These are phyloP conservation scores for Prunella strophiata DNA, from an alignment of 2,797 vertebrate genomes.

Conservation along the genomic window DNA sequence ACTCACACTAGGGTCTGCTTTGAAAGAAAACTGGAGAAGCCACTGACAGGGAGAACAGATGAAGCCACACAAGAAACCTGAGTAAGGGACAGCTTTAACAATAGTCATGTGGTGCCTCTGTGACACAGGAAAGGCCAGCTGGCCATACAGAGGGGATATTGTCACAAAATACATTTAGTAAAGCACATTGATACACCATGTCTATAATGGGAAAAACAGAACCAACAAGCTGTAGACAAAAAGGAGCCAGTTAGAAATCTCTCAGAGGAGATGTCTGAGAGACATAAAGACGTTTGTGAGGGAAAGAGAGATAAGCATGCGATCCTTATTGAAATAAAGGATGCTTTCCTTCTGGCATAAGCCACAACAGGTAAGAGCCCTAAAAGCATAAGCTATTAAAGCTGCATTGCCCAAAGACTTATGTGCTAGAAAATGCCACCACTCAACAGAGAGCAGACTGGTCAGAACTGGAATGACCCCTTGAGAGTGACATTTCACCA, in stretches of 20 bases:
- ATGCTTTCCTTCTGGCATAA: not conserved
- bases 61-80: not conserved
- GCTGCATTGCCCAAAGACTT: not conserved
- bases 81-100: not conserved
- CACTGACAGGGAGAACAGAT: fast-evolving
- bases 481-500: not conserved
- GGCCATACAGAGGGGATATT: not conserved
- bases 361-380: not conserved
- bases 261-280: not conserved
- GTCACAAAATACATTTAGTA: not conserved
- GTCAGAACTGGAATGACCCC: fast-evolving
- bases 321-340: not conserved
- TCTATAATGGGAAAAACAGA: not conserved
- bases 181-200: fast-evolving
- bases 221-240: not conserved
- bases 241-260: not conserved
- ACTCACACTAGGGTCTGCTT: fast-evolving
- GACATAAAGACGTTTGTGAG: not conserved
- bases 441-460: not conserved
- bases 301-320: not conserved
- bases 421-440: not conserved
- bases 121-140: not conserved
- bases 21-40: not conserved
- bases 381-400: not conserved
- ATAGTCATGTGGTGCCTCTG: not conserved